Percentiles rank a stretch among this genome's conserved stretches.
These are phyloP conservation scores for Abrostola triplasia DNA, from an alignment of 2,888 invertebrate genomes.

Conservation along the genomic window DNA sequence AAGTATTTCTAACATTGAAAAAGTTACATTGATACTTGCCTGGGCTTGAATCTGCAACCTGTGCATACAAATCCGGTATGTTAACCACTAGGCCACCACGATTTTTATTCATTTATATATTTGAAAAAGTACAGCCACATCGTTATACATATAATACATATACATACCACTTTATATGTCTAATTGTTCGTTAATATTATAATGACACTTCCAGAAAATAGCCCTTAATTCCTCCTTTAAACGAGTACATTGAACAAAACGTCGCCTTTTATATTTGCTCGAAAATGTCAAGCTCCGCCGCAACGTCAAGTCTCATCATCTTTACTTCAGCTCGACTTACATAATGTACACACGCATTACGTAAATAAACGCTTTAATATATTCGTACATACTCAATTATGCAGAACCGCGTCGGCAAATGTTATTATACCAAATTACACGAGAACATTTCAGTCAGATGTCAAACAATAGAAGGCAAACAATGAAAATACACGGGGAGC, in stretches of 20 bases:
- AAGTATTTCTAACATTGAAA: no score
- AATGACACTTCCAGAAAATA: neutral
- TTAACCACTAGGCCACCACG: no score
- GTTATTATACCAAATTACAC: constrained; percentile 76
- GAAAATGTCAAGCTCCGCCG: constrained; percentile 17
- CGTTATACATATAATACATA: no score
- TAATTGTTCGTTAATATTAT: no score
- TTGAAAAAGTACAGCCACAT: no score
- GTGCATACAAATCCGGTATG: no score
- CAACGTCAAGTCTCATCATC: constrained; percentile 30
- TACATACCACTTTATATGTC: no score
- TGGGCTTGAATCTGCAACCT: no score
- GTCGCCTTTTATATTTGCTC: constrained; percentile 22
- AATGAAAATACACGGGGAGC: constrained; percentile 54
- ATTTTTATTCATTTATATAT: no score
- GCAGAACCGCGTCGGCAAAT: constrained; percentile 68
- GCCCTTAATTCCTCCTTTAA: constrained; percentile 15
- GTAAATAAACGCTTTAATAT: constrained; percentile 58
- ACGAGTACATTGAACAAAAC: constrained; percentile 22
- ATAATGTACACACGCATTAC: constrained; percentile 46
- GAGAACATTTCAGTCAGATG: constrained; percentile 68
- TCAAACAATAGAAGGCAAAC: constrained; percentile 71
- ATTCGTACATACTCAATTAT: constrained; percentile 67
- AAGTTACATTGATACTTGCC: no score
- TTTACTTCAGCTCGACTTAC: constrained; percentile 39